Evolutionary conservation across 2,888 invertebrate genomes (phyloP).

Genomic region (Carterocephalus palaemon): DNA sequence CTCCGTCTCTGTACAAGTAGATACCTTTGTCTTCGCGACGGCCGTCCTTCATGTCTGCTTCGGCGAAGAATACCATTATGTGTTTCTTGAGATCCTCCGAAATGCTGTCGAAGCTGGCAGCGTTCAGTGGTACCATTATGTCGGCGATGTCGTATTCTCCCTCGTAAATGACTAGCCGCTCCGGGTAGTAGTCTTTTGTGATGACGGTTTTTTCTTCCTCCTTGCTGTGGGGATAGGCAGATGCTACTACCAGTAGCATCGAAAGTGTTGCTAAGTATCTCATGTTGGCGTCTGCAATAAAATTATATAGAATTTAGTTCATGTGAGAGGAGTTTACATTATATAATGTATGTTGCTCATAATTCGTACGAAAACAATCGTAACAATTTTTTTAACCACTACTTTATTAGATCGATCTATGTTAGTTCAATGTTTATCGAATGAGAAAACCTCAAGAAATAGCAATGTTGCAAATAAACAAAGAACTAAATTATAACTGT

Average conservation of each 20-base stretch:
- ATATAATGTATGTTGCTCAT: too few species aligned
- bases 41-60: slow-evolving; percentile 39
- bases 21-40: slow-evolving; percentile 32
- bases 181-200: slow-evolving; percentile 37
- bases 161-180: slow-evolving; percentile 36
- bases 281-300: neutral
- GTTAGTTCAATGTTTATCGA: too few species aligned
- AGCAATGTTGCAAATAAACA: too few species aligned
- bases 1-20: slow-evolving; percentile 29
- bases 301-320: too few species aligned
- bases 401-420: too few species aligned
- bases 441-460: too few species aligned
- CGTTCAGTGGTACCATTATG: slow-evolving; percentile 41
- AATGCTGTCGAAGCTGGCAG: slow-evolving; percentile 39
- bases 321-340: too few species aligned
- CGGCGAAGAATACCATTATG: slow-evolving; percentile 38
- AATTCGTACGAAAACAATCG: too few species aligned
- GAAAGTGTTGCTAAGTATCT: neutral
- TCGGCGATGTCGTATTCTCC: slow-evolving; percentile 43
- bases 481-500: too few species aligned
- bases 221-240: slow-evolving; percentile 15
- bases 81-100: slow-evolving; percentile 28
- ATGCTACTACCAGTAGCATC: neutral
- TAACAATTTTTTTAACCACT: too few species aligned
- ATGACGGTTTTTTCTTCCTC: slow-evolving; percentile 33